A percentile compares a stretch with the other conserved stretches of the same genome.
These are phyloP conservation scores for Dryadula phaetusa DNA, from an alignment of 2,888 invertebrate species.

Conservation along the genomic window DNA sequence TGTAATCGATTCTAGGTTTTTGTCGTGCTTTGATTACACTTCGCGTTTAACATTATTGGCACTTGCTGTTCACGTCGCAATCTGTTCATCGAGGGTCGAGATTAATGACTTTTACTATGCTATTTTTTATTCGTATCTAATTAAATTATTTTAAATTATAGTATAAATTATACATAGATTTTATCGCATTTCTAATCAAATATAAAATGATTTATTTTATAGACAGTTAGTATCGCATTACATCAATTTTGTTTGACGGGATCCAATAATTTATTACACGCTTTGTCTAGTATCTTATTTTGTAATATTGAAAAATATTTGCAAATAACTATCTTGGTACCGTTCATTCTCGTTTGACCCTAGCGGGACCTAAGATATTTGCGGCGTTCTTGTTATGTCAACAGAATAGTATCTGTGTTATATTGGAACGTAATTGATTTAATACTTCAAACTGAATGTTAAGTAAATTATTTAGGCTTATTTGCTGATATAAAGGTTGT, in stretches of 20 bases:
- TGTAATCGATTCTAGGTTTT: slow-evolving; percentile 48
- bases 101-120: slow-evolving; percentile 42
- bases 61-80: slow-evolving; percentile 38
- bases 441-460: background rate
- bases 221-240: background rate
- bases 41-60: slow-evolving; percentile 44
- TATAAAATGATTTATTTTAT: slow-evolving; percentile 20
- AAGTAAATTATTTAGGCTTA: background rate
- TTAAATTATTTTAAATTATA: slow-evolving; percentile 36
- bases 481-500: too few relatives aligned
- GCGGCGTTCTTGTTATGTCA: slow-evolving; percentile 33
- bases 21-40: slow-evolving; percentile 45
- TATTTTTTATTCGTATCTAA: slow-evolving; percentile 35
- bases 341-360: slow-evolving; percentile 39
- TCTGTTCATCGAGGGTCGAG: slow-evolving; percentile 42
- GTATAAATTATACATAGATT: slow-evolving; percentile 13
- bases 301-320: slow-evolving; percentile 36
- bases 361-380: slow-evolving; percentile 38
- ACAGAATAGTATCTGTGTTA: slow-evolving; percentile 13
- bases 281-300: slow-evolving; percentile 26
- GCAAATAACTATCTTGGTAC: slow-evolving; percentile 39
- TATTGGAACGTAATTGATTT: background rate
- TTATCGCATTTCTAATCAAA: slow-evolving; percentile 24
- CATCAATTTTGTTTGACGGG: slow-evolving; percentile 16
- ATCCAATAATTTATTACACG: slow-evolving; percentile 19